These are phyloP conservation scores for Ormyrus nitidulus DNA, from an alignment of 2,888 invertebrate genomes.

Conservation along the genomic window DNA sequence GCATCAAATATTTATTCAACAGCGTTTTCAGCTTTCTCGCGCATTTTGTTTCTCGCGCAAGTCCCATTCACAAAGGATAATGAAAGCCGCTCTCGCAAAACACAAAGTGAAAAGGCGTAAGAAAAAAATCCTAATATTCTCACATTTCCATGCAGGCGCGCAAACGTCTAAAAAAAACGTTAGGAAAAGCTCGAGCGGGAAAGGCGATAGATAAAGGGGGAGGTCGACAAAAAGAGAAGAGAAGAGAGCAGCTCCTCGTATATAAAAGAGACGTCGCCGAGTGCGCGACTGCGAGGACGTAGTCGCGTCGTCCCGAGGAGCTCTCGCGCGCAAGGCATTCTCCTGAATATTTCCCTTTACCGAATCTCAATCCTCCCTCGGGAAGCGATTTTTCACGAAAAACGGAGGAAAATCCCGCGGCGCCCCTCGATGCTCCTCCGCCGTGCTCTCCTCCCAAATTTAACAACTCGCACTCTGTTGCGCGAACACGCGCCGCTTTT, in stretches of 20 bases:
- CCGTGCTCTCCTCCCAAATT: constrained; percentile 24
- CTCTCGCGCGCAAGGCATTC: background rate
- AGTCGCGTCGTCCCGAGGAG: background rate
- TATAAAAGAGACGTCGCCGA: constrained; percentile 14
- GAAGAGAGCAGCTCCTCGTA: background rate
- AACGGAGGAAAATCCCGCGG: constrained; percentile 31
- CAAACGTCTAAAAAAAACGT: background rate
- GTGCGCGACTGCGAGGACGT: background rate
- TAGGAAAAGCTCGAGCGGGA: no score
- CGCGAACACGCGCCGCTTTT: no score
- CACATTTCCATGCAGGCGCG: background rate
- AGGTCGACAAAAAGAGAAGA: no score
- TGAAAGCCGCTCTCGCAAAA: constrained; percentile 13
- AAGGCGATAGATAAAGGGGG: no score
- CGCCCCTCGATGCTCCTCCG: background rate
- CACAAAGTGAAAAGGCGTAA: constrained; percentile 17
- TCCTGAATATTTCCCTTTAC: constrained; percentile 51
- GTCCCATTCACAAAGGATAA: constrained; percentile 27
- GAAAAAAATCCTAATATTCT: constrained; percentile 25
- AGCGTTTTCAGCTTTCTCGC: background rate
- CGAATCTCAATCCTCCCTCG: constrained; percentile 37
- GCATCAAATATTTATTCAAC: background rate
- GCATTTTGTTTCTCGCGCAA: background rate
- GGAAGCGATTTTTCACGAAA: constrained; percentile 44
- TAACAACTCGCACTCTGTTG: constrained; percentile 34